A percentile compares a stretch with the other conserved stretches of the same genome.
These are phyloP conservation scores for Hippolais icterina DNA, from an alignment of 2,113 vertebrate genomes.

Conservation along the genomic window DNA sequence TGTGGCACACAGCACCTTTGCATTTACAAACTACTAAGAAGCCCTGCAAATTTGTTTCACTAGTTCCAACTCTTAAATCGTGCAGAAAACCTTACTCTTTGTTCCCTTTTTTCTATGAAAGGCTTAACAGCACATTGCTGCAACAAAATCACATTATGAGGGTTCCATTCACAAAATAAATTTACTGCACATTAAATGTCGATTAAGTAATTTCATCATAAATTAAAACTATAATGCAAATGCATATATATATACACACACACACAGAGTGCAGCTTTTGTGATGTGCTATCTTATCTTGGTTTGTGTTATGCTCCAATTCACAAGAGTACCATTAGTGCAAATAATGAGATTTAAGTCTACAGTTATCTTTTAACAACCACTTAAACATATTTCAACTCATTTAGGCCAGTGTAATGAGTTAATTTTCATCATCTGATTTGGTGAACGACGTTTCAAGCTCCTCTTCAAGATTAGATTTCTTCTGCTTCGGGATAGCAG, in stretches of 20 bases:
- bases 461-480: constrained; percentile 44
- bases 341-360: background rate
- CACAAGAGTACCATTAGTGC: background rate
- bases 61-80: background rate
- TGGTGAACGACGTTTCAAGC: background rate
- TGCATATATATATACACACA: background rate
- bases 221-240: background rate
- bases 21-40: background rate
- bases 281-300: background rate
- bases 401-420: background rate
- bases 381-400: background rate
- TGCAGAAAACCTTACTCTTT: background rate
- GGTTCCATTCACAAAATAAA: background rate
- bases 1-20: background rate
- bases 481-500: constrained; percentile 82
- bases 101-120: background rate
- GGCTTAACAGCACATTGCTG: background rate
- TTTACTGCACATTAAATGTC: background rate
- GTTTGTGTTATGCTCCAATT: background rate
- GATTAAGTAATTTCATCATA: background rate
- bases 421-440: constrained; percentile 39
- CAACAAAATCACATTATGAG: background rate
- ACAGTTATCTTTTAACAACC: background rate
- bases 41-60: background rate
- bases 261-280: background rate